These are phyloP conservation scores for Sciurus vulgaris DNA, from an alignment of 2,797 vertebrate genomes.

Conservation along the genomic window DNA sequence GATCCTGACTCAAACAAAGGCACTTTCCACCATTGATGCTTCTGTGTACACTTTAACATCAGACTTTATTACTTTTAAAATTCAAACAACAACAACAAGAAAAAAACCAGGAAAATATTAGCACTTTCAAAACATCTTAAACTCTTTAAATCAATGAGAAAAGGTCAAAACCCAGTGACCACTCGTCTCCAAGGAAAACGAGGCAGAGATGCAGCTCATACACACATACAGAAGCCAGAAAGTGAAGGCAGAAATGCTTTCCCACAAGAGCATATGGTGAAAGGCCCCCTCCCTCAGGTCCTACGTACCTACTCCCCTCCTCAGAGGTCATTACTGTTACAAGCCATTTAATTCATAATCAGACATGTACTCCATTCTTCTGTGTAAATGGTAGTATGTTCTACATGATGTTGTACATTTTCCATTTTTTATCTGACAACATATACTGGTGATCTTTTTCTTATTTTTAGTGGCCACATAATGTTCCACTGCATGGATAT, in stretches of 20 bases:
- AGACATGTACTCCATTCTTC: background rate
- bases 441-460: background rate
- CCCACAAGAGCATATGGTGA: background rate
- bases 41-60: background rate
- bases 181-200: background rate
- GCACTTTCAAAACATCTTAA: background rate
- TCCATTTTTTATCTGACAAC: background rate
- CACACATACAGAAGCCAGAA: background rate
- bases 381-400: background rate
- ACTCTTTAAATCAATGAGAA: background rate
- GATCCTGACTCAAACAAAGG: background rate
- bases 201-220: background rate
- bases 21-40: background rate
- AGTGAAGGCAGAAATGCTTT: background rate
- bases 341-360: background rate
- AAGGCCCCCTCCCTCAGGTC: background rate
- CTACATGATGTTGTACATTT: background rate
- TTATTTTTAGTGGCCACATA: background rate
- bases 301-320: background rate
- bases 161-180: background rate
- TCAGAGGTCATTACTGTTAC: background rate
- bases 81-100: background rate
- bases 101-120: background rate
- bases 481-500: too few species aligned
- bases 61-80: slow-evolving; percentile 12